Conservation (phyloP, 2,888 invertebrate species). For the Autographa pulchrina region DNA sequence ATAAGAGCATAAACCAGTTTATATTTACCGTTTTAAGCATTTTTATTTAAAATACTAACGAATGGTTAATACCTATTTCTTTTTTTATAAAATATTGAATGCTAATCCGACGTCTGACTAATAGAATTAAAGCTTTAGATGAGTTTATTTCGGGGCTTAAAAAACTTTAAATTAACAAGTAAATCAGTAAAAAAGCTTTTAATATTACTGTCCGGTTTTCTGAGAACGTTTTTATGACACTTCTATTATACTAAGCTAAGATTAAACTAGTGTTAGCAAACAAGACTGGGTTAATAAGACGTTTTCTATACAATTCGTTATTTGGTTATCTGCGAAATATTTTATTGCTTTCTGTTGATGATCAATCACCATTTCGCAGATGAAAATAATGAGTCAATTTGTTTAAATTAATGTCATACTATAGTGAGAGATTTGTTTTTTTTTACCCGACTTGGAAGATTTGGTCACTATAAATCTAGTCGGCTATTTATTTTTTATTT, state of each 20-base stretch:
- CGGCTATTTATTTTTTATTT: no score
- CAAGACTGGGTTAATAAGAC: conserved; percentile 1
- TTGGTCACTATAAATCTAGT: no score
- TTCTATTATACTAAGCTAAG: background rate
- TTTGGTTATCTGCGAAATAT: background rate
- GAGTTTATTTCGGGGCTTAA: background rate
- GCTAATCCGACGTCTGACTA: conserved; percentile 1
- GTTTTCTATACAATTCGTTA: background rate
- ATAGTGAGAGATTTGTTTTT: background rate
- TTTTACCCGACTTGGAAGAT: background rate
- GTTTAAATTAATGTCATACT: no score
- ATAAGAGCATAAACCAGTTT: background rate
- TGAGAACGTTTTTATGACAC: background rate
- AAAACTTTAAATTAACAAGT: background rate
- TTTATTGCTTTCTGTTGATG: background rate
- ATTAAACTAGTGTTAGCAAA: background rate
- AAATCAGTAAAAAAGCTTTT: background rate
- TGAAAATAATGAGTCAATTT: background rate
- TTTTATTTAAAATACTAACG: background rate
- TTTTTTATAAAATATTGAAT: background rate
- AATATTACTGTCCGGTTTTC: background rate
- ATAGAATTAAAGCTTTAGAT: background rate
- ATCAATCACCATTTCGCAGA: background rate
- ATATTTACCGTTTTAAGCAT: background rate
- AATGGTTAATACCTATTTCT: background rate